phyloP scores from a whole-genome alignment of 2,113 vertebrate species.

The Glaucidium brasilianum region DNA sequence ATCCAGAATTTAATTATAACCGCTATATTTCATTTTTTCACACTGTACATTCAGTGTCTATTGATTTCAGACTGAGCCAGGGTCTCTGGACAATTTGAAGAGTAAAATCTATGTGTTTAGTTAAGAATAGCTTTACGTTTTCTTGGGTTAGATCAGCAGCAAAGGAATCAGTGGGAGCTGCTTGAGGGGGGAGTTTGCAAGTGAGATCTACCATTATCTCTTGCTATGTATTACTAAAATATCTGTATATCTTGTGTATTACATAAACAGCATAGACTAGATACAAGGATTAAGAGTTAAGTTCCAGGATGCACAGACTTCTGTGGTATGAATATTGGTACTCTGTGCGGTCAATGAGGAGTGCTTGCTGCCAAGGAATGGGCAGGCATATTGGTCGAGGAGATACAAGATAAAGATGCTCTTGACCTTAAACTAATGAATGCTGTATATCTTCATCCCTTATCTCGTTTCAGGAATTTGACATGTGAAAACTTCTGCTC shows the following conservation, averaged over 20 bases:
- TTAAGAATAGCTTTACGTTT: not conserved
- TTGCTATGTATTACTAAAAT: not conserved
- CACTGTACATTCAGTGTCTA: not conserved
- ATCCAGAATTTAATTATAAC: not conserved
- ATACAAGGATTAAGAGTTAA: not conserved
- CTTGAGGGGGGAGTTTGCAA: not conserved
- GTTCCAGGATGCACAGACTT: not conserved
- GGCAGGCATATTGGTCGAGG: not conserved
- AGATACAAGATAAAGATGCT: not conserved
- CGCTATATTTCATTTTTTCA: not conserved
- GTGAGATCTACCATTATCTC: not conserved
- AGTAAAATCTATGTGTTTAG: not conserved
- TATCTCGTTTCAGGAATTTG: not conserved
- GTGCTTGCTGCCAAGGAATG: not conserved
- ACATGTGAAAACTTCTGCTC: not conserved
- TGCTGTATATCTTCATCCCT: not conserved
- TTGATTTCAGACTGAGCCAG: not conserved
- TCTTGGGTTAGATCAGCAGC: not conserved
- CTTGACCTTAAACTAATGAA: not conserved
- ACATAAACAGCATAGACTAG: not conserved
- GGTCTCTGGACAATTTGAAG: not conserved
- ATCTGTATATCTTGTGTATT: not conserved
- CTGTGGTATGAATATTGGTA: not conserved
- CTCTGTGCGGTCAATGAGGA: too few species aligned
- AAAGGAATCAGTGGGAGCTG: not conserved